Base-by-base conservation (phyloP, 2,797 vertebrate genomes). In the Coccyzus lansbergi region DNA sequence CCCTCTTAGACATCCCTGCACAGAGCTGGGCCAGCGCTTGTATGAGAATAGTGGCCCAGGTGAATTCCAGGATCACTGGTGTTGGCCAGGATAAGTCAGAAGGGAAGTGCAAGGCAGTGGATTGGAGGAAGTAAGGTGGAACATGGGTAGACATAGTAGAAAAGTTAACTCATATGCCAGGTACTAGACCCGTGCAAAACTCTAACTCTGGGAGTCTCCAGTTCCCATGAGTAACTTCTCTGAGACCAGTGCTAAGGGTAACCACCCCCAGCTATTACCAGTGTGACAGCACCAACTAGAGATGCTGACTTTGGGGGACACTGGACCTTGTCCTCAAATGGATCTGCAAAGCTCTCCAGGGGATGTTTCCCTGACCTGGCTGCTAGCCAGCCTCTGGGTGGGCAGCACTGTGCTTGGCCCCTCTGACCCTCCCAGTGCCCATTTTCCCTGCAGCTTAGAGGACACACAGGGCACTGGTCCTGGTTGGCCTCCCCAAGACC, bases 391-490 rank as follows among this genome's bases (percentile, higher is more conserved):
- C 64, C 58, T 33, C 65, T 31, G 33, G 16, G 46, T 34, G 67
- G 63, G 42, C 55, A 86, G 34, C 19, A 15, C 4, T 5, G 2
- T 10, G 2, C 29, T 19, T 6, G 3, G 17, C 21, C 60, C 38
- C 46, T 51, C 55, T 64, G 63, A 4, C 24, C 48, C 17, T 49
- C 26, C 28, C 40, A n/a, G 24, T 6, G 81, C 59, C 26, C 26
- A 6, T 20, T n/a, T 33, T 9, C 59, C 17, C 55, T 53, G 46
- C 31, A 29, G 40, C 0, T 0, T 17, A 34, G 42, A 71, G 53
- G 58, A 33, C 18, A 90, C 24, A 16, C 0, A 2, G 58, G 26
- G 19, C 0, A 0, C 60, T 67, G 24, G 40, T 71, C 56, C 29
- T 22, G 53, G 25, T 34, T 84, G 74, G 31, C 31, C 10, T 56